Percentiles rank a stretch among this genome's conserved stretches.
These are phyloP conservation scores for Goniozus legneri DNA, from an alignment of 1,140 invertebrate genomes.

Conservation along the genomic window DNA sequence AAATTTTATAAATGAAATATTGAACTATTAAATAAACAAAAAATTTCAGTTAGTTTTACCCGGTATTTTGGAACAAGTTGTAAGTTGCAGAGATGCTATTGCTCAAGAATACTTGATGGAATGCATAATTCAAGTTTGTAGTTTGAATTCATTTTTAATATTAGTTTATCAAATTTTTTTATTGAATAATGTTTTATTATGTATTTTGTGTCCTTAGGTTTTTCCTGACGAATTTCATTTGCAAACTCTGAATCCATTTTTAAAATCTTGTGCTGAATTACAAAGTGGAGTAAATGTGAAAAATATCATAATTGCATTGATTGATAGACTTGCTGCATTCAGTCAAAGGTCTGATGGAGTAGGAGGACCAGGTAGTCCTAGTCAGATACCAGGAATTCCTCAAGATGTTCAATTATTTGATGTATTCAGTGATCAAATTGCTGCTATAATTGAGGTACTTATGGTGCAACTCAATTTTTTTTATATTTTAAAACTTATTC, in stretches of 20 bases:
- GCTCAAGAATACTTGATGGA: constrained; percentile 99
- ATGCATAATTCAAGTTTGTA: constrained; percentile 92
- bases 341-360: constrained; percentile 70
- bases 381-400: constrained; percentile 67
- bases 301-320: constrained; percentile 95
- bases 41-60: constrained; percentile 71
- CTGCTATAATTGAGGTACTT: constrained; percentile 85
- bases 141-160: constrained; percentile 12
- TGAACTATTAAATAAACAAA: constrained; percentile 2
- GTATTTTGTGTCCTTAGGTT: no score
- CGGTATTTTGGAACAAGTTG: constrained; percentile 92
- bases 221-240: constrained; percentile 99
- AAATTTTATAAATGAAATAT: neutral
- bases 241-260: constrained; percentile 89
- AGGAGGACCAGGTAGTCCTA: constrained; percentile 50
- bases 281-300: constrained; percentile 96
- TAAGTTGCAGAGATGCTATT: constrained; percentile 96
- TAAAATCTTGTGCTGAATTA: constrained; percentile 95
- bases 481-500: constrained; percentile 14
- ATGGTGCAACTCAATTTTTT: constrained; percentile 1
- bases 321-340: constrained; percentile 85
- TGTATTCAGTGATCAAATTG: constrained; percentile 97
- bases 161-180: constrained; percentile 6
- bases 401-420: constrained; percentile 93
- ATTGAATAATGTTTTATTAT: neutral